These are phyloP conservation scores for Nomada fucata DNA, from an alignment of 2,888 invertebrate species.

Conservation along the genomic window DNA sequence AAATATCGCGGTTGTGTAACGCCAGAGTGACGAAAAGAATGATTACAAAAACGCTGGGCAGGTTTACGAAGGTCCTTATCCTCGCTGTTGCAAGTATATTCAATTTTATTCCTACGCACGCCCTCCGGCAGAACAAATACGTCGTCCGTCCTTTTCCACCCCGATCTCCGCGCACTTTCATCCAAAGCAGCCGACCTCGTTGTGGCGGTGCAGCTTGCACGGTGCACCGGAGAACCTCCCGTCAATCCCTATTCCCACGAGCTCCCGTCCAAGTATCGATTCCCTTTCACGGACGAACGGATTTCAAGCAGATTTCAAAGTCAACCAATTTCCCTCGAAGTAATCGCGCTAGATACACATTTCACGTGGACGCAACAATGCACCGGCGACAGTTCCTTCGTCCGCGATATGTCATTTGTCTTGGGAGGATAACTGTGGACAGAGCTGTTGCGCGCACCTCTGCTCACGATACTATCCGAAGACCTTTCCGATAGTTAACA, in stretches of 20 bases:
- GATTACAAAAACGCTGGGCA: neutral
- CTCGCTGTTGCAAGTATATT: neutral
- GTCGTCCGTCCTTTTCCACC: neutral
- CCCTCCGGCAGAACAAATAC: neutral
- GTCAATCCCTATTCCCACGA: neutral
- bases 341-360: slow-evolving; percentile 4
- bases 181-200: neutral
- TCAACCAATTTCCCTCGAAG: slow-evolving; percentile 15
- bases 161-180: neutral
- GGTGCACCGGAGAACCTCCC: neutral
- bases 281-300: neutral
- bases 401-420: neutral
- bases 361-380: neutral
- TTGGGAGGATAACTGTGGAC: neutral
- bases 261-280: slow-evolving; percentile 8
- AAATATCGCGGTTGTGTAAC: neutral
- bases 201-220: neutral
- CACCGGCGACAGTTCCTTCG: neutral
- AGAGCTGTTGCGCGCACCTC: neutral
- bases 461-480: neutral
- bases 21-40: neutral
- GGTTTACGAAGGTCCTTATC: neutral
- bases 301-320: slow-evolving; percentile 25
- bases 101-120: neutral
- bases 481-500: neutral